Evolutionary conservation across 2,888 invertebrate genomes (phyloP).

Genomic region (Drosophila neotestacea): DNA sequence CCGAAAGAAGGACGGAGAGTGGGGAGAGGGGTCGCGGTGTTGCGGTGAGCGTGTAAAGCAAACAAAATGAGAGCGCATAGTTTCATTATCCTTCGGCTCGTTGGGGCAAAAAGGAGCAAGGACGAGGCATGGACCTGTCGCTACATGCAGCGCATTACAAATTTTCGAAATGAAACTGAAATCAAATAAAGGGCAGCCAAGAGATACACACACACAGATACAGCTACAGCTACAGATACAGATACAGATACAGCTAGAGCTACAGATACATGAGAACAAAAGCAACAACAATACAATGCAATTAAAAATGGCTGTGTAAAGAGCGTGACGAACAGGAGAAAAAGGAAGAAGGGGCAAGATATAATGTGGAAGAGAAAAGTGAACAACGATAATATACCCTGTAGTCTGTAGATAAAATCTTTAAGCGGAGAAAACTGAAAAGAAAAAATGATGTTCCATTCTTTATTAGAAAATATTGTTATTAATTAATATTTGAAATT

Average conservation of each 20-base stretch:
- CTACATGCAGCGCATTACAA: constrained; percentile 76
- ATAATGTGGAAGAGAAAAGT: background rate
- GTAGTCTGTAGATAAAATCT: background rate
- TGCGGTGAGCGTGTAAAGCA: constrained; percentile 58
- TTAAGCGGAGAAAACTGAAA: background rate
- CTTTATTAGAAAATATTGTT: background rate
- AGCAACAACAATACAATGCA: constrained; percentile 72
- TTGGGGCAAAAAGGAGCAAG: constrained; percentile 26
- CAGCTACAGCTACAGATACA: constrained; percentile 9
- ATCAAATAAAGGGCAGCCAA: constrained; percentile 70
- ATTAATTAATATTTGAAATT: no score
- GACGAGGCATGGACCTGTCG: constrained; percentile 60
- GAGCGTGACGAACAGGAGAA: constrained; percentile 27
- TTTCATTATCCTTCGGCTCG: constrained; percentile 70
- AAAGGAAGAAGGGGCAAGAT: constrained; percentile 10
- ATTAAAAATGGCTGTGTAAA: constrained; percentile 71
- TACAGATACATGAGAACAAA: constrained; percentile 34
- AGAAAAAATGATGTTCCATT: background rate
- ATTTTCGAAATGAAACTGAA: constrained; percentile 78
- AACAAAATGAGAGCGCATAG: constrained; percentile 72
- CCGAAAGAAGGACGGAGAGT: background rate
- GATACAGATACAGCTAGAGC: constrained; percentile 7
- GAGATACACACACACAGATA: constrained; percentile 23
- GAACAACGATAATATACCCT: constrained; percentile 2
- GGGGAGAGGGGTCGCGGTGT: background rate